These are phyloP conservation scores for Semaprochilodus insignis DNA, from an alignment of 2,797 vertebrate species.

Conservation along the genomic window DNA sequence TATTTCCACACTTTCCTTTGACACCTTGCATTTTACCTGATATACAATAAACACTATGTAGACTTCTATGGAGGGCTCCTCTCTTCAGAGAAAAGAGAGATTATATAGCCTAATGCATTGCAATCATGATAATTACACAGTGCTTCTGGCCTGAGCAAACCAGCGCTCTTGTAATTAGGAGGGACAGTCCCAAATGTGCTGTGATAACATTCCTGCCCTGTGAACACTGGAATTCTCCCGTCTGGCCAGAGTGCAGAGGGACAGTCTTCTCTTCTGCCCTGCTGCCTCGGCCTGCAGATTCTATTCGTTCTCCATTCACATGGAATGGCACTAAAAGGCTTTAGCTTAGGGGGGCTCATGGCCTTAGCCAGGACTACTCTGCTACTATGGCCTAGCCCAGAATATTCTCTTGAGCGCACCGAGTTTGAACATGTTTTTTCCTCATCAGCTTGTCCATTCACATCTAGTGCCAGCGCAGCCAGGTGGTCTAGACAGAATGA, in stretches of 20 bases:
- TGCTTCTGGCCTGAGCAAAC: slow-evolving; percentile 57
- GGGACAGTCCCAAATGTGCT: slow-evolving; percentile 60
- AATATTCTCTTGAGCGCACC: slow-evolving; percentile 49
- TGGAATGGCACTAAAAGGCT: slow-evolving; percentile 37
- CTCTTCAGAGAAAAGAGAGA: slow-evolving; percentile 30
- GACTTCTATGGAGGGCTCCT: slow-evolving; percentile 13
- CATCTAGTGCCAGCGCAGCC: slow-evolving; percentile 55
- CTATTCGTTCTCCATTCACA: slow-evolving; percentile 56
- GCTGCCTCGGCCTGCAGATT: slow-evolving; percentile 47
- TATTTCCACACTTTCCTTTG: background rate
- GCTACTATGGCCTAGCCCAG: slow-evolving; percentile 16
- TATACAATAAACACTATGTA: background rate
- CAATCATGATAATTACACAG: slow-evolving; percentile 65
- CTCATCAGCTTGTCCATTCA: slow-evolving; percentile 58
- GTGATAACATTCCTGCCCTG: slow-evolving; percentile 61
- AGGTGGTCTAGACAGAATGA: slow-evolving; percentile 59
- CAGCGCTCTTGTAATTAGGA: slow-evolving; percentile 62
- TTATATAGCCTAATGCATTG: slow-evolving; percentile 56
- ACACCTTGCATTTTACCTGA: background rate
- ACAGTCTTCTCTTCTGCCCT: slow-evolving; percentile 45
- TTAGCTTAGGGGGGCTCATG: slow-evolving; percentile 24
- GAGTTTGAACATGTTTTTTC: slow-evolving; percentile 57
- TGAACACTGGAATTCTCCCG: slow-evolving; percentile 45
- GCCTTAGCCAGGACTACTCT: slow-evolving; percentile 31
- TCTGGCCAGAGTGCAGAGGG: slow-evolving; percentile 40